phyloP scores from a whole-genome alignment of 2,113 vertebrate species.

The Martes martes region DNA sequence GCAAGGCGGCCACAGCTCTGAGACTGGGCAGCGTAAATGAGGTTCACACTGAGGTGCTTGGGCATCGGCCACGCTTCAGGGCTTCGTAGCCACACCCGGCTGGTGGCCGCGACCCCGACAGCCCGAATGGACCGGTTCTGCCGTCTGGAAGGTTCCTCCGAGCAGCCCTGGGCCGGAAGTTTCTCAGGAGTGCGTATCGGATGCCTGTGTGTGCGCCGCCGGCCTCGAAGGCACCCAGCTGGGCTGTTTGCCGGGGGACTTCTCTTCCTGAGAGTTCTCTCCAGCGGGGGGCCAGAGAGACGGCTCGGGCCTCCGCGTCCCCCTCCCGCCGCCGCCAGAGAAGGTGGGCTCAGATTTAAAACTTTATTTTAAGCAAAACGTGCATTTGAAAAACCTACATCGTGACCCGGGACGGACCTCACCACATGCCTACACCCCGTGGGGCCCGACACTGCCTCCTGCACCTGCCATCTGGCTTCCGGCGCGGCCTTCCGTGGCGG shows the following conservation, averaged over 20 bases:
- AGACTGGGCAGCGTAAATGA: not conserved
- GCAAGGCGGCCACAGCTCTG: not conserved
- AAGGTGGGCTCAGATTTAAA: not conserved
- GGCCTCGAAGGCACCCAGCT: too few relatives aligned
- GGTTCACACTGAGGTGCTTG: not conserved
- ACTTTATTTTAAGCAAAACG: conserved; percentile 57
- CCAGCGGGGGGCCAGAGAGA: accelerated
- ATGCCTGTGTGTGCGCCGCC: accelerated
- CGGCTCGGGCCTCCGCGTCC: not conserved
- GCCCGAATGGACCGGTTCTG: accelerated
- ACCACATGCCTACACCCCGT: too few relatives aligned
- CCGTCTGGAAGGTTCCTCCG: accelerated
- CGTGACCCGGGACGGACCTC: accelerated
- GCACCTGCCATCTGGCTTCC: accelerated
- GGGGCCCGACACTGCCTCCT: accelerated
- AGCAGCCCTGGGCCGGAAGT: accelerated
- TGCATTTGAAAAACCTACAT: accelerated
- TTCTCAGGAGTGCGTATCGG: accelerated
- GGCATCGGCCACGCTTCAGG: not conserved
- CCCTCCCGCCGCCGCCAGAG: not conserved
- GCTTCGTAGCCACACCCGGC: not conserved
- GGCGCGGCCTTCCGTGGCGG: not conserved
- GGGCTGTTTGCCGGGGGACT: not conserved
- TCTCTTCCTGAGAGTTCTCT: not conserved
- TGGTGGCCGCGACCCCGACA: accelerated